Base-by-base conservation (phyloP, 2,797 vertebrate genomes). In the Chelonia mydas region DNA sequence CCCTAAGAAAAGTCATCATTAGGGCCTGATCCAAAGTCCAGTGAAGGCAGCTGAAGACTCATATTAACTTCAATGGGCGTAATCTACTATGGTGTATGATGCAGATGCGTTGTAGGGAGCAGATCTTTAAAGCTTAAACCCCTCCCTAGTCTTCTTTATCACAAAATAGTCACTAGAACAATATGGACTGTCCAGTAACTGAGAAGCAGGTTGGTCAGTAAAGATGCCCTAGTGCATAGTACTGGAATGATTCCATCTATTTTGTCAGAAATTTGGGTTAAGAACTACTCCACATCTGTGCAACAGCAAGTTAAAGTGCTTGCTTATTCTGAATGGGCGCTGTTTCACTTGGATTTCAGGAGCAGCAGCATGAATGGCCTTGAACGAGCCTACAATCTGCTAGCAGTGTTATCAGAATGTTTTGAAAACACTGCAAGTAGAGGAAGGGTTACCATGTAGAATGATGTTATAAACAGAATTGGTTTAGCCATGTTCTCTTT, bases 91-190 rank as follows among this genome's bases (percentile, higher is more conserved):
- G 9, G 1, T 11, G 8, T 27, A 8, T 28, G 21, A 45, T 11
- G 45, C 31, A 7, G 81, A 5, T 2, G 1, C 74, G 2, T 7
- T 25, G 25, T 37, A 25, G 5, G 25, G 47, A 16, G 53, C 1
- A 41, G 51, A 13, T 16, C 33, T 25, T 3, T 59, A 31, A 49
- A 10, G 33, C 11, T 5, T 33, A 19, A 23, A 19, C n/a, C 41
- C 28, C 21, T 16, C 2, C 50, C 59, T 61, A 33, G 6, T 16
- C 31, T 33, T 23, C 59, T 0, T 0, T 0, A 3, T 5, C 53
- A 4, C 10, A 2, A 11, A 50, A 55, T 54, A 79, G 28, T 47
- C 55, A 87, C 5, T 41, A 33, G 13, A 61, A 61, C 59, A 61
- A 61, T 15, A 15, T 61, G 59, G 15, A 61, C 16, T 33, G 15